These are phyloP conservation scores for Clunio marinus DNA, from an alignment of 2,888 invertebrate species.

Conservation along the genomic window DNA sequence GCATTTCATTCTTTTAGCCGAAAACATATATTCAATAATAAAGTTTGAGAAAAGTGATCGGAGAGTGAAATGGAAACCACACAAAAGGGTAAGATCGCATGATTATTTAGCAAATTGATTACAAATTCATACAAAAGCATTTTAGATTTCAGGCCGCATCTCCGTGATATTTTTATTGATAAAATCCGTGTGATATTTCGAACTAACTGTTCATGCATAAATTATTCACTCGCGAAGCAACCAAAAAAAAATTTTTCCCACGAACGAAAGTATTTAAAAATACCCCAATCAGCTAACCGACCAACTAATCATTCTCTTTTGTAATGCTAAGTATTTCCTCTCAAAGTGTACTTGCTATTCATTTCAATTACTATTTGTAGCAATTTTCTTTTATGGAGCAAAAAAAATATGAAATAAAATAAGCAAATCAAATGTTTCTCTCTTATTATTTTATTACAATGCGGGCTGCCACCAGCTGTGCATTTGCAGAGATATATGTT, in stretches of 20 bases:
- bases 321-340: constrained; percentile 6
- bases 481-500: constrained; percentile 36
- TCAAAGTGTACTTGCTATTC: background rate
- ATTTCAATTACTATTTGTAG: constrained; percentile 8
- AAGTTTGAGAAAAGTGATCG: background rate
- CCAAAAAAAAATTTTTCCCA: background rate
- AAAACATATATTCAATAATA: no score
- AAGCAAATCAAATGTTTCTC: constrained; percentile 2
- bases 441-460: background rate
- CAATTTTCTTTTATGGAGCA: background rate
- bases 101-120: no score
- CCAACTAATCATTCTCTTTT: constrained; percentile 2
- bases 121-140: no score
- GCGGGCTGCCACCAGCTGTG: background rate
- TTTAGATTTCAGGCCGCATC: no score
- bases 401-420: no score
- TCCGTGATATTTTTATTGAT: no score
- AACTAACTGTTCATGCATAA: no score
- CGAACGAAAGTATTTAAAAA: background rate
- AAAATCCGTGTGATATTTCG: no score
- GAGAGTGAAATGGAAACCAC: background rate
- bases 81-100: background rate
- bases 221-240: no score
- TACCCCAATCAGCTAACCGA: background rate
- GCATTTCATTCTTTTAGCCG: no score